Conservation (phyloP, 30 jellyfish, hydroid and myxozoan species). For the Cassiopea andromeda region DNA sequence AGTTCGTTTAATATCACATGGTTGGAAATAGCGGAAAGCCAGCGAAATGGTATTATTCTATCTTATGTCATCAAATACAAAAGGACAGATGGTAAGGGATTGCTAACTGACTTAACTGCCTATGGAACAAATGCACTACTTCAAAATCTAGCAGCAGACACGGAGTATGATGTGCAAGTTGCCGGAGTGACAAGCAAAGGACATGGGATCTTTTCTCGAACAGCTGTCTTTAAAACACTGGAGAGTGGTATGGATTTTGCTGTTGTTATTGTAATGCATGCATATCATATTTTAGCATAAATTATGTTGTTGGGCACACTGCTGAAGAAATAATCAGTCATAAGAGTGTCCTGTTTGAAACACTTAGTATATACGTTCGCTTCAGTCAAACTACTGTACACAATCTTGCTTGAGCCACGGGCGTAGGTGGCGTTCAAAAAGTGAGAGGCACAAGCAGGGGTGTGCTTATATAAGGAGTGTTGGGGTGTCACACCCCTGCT, state of each 20-base stretch:
- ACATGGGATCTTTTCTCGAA: conserved; percentile 19
- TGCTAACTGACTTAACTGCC: background rate
- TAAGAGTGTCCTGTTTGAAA: too few relatives aligned
- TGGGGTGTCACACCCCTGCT: too few relatives aligned
- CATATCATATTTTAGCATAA: background rate
- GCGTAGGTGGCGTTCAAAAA: too few relatives aligned
- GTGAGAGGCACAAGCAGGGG: too few relatives aligned
- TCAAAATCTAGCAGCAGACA: conserved; percentile 14
- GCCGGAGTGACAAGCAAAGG: conserved; percentile 68
- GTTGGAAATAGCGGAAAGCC: conserved; percentile 21
- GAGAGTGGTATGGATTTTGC: conserved; percentile 10
- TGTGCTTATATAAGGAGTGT: too few relatives aligned
- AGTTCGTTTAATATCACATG: conserved; percentile 21
- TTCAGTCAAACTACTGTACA: too few relatives aligned
- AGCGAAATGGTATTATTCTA: conserved; percentile 20
- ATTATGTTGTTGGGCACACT: too few relatives aligned
- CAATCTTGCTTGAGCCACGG: too few relatives aligned
- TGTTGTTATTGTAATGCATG: background rate
- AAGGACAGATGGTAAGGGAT: conserved; percentile 39
- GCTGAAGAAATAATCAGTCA: too few relatives aligned
- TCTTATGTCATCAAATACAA: conserved; percentile 23
- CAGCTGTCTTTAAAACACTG: background rate
- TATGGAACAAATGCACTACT: background rate
- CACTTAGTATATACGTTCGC: too few relatives aligned
- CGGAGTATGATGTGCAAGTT: conserved; percentile 44